Evolutionary conservation across 2,797 vertebrate genomes (phyloP).

Genomic region (Echiichthys vipera): DNA sequence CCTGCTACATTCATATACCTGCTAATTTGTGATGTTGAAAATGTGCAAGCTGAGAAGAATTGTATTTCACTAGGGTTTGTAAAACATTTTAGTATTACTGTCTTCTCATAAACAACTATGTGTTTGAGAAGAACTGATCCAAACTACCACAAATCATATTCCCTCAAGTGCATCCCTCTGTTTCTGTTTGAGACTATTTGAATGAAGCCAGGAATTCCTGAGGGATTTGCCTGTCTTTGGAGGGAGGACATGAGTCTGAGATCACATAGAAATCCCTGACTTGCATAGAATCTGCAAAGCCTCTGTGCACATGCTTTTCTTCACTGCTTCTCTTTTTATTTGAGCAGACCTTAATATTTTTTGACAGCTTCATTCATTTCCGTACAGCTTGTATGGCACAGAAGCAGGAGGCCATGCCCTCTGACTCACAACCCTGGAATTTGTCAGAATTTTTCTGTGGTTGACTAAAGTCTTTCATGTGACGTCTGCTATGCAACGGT

Average conservation of each 20-base stretch:
- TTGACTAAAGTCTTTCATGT: neutral
- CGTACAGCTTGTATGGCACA: neutral
- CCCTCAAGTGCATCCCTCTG: slow-evolving; percentile 21
- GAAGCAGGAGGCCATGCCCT: neutral
- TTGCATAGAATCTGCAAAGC: slow-evolving; percentile 27
- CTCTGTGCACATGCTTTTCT: slow-evolving; percentile 16
- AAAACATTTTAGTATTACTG: neutral
- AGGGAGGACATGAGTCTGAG: slow-evolving; percentile 40
- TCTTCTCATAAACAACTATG: neutral
- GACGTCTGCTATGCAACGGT: neutral
- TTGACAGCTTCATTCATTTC: slow-evolving; percentile 2
- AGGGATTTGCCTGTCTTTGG: slow-evolving; percentile 37
- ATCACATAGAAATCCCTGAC: slow-evolving; percentile 46
- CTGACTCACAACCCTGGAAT: neutral
- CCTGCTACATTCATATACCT: neutral
- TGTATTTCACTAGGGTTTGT: neutral
- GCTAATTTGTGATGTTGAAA: neutral
- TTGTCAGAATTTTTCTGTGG: neutral
- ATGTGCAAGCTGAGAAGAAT: neutral
- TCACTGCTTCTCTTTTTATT: slow-evolving; percentile 18
- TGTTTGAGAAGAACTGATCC: slow-evolving; percentile 20
- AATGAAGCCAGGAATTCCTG: slow-evolving; percentile 39
- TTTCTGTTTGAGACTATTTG: slow-evolving; percentile 36
- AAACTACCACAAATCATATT: slow-evolving; percentile 18
- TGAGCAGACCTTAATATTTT: slow-evolving; percentile 10